Base-by-base conservation (phyloP, 2,797 vertebrate genomes). In the Mus minutoides region DNA sequence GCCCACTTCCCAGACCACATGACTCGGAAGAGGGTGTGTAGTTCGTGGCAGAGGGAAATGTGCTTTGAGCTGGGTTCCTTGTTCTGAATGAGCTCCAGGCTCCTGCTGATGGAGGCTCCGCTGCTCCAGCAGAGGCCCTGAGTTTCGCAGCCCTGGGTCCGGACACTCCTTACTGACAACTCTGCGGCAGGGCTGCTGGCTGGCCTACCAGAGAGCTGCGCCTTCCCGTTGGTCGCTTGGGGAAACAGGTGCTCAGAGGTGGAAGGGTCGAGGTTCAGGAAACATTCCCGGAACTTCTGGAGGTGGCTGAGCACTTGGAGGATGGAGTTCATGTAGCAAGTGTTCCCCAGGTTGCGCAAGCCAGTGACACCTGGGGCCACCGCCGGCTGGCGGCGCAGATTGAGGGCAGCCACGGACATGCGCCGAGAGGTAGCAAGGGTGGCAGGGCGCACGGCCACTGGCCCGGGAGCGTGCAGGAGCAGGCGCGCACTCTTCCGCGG, bases 1-100 rank as follows among this genome's bases (percentile, higher is more conserved):
- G 99, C 99, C 99, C 99, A 99, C 96, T 99, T 99, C 88, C 99
- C 99, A 1, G 99, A 99, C 99, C 99, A 99, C 99, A 99, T 99
- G 98, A 99, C 99, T 98, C 99, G 99, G 98, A 99, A 99, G 78
- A 99, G 99, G 3, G 99, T 99, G 98, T 99, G 99, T 97, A 99
- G 98, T 98, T 99, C 99, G 31, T 99, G 99, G 98, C 99, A 99
- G 95, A 99, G 99, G 88, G 99, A 99, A 98, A 99, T 99, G 98
- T 99, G 99, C 98, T 99, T 99, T 43, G 99, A 99, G 92, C 99
- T 99, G 3, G 99, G 99, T 98, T 99, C 99, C 98, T 99, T 99
- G 98, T 99, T 99, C 96, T 99, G 99, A 96, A 99, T 99, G 96
- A 99, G 98, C 98, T 99, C 99, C 92, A 99, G 96, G 40, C 98